These are phyloP conservation scores for Rhamphomyia laevipes DNA, from an alignment of 2,888 invertebrate species.

Conservation along the genomic window DNA sequence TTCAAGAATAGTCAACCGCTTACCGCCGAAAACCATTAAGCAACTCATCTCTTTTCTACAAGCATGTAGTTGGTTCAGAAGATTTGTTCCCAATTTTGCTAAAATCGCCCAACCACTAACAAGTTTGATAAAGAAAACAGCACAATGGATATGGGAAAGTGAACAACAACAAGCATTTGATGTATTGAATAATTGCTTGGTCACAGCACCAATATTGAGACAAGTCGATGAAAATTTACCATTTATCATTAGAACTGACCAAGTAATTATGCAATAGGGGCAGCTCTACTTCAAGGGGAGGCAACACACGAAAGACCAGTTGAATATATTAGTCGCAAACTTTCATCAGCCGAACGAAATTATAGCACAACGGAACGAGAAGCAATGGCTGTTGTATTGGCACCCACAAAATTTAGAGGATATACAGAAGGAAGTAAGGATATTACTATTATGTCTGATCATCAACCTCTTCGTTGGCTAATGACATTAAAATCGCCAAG, in stretches of 20 bases:
- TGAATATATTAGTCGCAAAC: conserved; percentile 16
- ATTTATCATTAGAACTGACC: conserved; percentile 20
- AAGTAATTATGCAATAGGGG: conserved; percentile 17
- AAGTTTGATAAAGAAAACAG: conserved; percentile 17
- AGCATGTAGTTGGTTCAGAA: conserved; percentile 21
- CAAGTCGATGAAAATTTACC: conserved; percentile 17
- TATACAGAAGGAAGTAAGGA: conserved; percentile 28
- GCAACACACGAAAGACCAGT: conserved; percentile 13
- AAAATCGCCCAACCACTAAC: conserved; percentile 20
- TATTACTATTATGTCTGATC: conserved; percentile 33
- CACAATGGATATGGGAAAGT: conserved; percentile 18
- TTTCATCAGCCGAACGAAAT: conserved; percentile 23
- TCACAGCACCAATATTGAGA: conserved; percentile 11
- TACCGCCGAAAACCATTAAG: conserved; percentile 13
- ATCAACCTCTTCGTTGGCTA: conserved; percentile 38
- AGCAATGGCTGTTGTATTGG: conserved; percentile 18
- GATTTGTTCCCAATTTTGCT: conserved; percentile 24
- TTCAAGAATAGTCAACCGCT: conserved; percentile 14
- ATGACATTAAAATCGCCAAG: conserved; percentile 28
- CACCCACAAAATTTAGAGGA: conserved; percentile 27
- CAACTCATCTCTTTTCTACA: conserved; percentile 18
- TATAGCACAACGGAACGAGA: conserved; percentile 34
- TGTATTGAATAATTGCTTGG: conserved; percentile 13
- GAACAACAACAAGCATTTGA: conserved; percentile 17
- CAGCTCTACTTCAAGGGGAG: conserved; percentile 5